Conservation (phyloP, 2,888 invertebrate species). For the Aporophyla lueneburgensis region DNA sequence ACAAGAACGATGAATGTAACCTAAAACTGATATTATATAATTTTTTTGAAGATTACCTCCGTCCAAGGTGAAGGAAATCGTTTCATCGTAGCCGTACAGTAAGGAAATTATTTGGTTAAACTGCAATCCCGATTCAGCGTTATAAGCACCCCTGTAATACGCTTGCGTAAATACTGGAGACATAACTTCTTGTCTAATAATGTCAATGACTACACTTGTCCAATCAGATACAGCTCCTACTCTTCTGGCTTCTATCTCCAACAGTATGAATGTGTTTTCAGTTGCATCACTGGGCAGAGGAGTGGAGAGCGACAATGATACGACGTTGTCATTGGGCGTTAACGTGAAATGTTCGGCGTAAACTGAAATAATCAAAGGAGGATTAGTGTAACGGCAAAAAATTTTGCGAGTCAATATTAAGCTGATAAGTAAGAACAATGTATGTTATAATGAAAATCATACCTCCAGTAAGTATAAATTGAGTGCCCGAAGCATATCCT, state of each 20-base stretch:
- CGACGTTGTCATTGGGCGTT: conserved; percentile 62
- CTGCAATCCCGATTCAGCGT: conserved; percentile 66
- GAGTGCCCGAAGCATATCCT: conserved; percentile 73
- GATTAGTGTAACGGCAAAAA: not conserved
- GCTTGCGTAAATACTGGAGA: conserved; percentile 72
- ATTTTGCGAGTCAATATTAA: not conserved
- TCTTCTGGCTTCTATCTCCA: conserved; percentile 78
- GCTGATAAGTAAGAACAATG: not conserved
- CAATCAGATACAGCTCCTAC: conserved; percentile 74
- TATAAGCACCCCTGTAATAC: conserved; percentile 76
- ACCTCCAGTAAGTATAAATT: conserved; percentile 78
- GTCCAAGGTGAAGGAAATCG: conserved; percentile 28
- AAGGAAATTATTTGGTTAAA: conserved; percentile 73
- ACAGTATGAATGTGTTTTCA: conserved; percentile 72
- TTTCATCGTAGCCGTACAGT: conserved; percentile 61
- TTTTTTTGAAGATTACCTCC: conserved; percentile 21
- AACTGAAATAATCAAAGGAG: conserved; percentile 70
- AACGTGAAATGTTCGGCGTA: conserved; percentile 69
- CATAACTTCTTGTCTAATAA: conserved; percentile 67
- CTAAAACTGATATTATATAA: conserved; percentile 8
- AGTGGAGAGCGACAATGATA: conserved; percentile 66
- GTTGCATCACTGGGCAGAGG: conserved; percentile 69
- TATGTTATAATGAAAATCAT: conserved; percentile 38
- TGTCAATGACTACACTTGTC: conserved; percentile 74
- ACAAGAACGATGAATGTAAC: not conserved